Evolutionary conservation across 2,797 vertebrate species (phyloP).

Genomic region (Phylloscopus collybita): DNA sequence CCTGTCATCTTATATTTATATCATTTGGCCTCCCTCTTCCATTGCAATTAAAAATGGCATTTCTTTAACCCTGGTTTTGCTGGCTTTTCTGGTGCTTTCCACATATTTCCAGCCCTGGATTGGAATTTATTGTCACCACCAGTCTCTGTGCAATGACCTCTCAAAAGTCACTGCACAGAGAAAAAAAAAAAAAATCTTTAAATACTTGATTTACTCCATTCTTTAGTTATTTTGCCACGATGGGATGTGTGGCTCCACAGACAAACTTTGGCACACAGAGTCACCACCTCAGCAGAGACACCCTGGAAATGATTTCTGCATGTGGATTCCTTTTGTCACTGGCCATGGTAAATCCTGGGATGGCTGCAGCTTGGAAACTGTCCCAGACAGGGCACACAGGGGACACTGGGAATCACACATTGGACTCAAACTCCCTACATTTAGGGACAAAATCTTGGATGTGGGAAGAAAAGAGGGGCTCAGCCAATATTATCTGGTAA

Average conservation of each 20-base stretch:
- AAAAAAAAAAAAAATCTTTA: neutral
- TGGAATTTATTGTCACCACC: neutral
- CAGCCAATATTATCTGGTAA: neutral
- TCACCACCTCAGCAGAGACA: neutral
- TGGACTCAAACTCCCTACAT: neutral
- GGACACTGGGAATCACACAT: neutral
- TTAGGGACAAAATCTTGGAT: neutral
- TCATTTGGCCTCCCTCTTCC: neutral
- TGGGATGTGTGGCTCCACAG: neutral
- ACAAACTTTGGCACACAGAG: neutral
- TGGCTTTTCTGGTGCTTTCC: neutral
- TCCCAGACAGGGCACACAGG: neutral
- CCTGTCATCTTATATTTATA: neutral
- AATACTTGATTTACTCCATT: neutral
- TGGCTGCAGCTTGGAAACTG: neutral
- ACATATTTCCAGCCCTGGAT: neutral
- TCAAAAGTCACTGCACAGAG: neutral
- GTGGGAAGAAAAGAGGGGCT: neutral
- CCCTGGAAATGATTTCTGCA: neutral
- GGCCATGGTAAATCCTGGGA: neutral
- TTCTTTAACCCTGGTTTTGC: neutral
- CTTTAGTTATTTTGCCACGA: neutral
- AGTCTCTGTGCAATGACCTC: neutral
- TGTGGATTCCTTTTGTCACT: neutral
- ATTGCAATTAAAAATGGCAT: neutral